These are phyloP conservation scores for Spicauda simplicius DNA, from an alignment of 2,888 invertebrate species.

Conservation along the genomic window DNA sequence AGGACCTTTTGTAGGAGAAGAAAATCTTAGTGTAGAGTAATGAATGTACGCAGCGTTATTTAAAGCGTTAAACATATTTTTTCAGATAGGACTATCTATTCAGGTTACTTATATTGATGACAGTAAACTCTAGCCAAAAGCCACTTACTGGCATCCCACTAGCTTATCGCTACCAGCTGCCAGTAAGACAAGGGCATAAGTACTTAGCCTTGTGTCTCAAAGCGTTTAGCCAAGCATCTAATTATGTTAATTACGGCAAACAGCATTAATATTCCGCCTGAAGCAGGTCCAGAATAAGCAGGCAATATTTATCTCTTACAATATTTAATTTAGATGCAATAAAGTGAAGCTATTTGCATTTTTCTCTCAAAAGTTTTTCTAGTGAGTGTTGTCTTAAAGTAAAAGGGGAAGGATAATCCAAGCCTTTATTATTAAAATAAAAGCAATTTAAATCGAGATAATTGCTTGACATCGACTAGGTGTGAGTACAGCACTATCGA, in stretches of 20 bases:
- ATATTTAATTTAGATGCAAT: conserved; percentile 19
- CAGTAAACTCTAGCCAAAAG: too few species aligned
- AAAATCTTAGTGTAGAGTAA: too few species aligned
- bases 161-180: not conserved
- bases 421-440: too few species aligned
- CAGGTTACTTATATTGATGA: too few species aligned
- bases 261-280: conserved; percentile 27
- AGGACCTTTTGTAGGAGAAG: too few species aligned
- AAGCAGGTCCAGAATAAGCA: conserved; percentile 15
- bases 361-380: not conserved
- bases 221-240: conserved; percentile 28
- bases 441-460: too few species aligned
- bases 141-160: too few species aligned
- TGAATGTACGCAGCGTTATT: too few species aligned
- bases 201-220: conserved; percentile 17
- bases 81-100: too few species aligned
- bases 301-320: conserved; percentile 24
- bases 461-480: too few species aligned
- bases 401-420: not conserved
- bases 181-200: not conserved
- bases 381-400: not conserved
- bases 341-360: conserved; percentile 9
- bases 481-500: too few species aligned
- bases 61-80: too few species aligned
- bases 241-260: conserved; percentile 33